Evolutionary conservation across 2,797 vertebrate genomes (phyloP), one percentile per base, ranked within the genome.

Genomic region (Hippopotamyrus pictus): DNA sequence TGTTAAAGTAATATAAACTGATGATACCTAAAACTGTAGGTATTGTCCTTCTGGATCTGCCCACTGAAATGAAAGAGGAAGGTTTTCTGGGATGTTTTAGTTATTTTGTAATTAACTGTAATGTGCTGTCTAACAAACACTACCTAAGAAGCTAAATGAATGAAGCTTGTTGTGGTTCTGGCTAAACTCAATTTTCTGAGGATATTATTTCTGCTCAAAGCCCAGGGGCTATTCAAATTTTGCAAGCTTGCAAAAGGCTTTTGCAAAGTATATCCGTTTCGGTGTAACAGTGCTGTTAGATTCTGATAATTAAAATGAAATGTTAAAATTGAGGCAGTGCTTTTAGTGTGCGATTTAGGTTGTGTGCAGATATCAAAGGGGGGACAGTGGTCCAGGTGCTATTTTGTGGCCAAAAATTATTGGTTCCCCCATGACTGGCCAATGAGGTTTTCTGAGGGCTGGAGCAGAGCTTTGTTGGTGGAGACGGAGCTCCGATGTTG

Each of bases 201-300:
- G 54, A 65, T 88, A 46, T 87, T 46, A 57, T 62, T 29, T 87
- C 53, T 62, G 86, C 86, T 87, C 19, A 46, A 46, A 87, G 17
- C 53, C 33, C 37, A 57, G 41, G 50, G 57, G 33, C 3, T n/a
- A 0, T 48, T 44, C 17, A 65, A 65, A 3, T 65, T 88, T 25
- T 65, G 86, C 86, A 88, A 88, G 37, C 57, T 62, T 22, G 57
- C 57, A 65, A 65, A 88, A 41, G 37, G 25, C 9, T 62, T 62
- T 17, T 37, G 19, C 54, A 62, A n/a, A 65, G 54, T n/a, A 48
- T 44, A 65, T 88, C 29, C 1, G 1, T 54, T 50, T 84, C 19
- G 3, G 7, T 50, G 82, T 84, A 5, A 22, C 82, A 48, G 3
- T 22, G 50, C 50, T 86, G 29, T 57, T 41, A 3, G 14, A 22